Base-by-base conservation (phyloP, 2,888 invertebrate genomes). In the Scaptodrosophila latifasciaeformis region DNA sequence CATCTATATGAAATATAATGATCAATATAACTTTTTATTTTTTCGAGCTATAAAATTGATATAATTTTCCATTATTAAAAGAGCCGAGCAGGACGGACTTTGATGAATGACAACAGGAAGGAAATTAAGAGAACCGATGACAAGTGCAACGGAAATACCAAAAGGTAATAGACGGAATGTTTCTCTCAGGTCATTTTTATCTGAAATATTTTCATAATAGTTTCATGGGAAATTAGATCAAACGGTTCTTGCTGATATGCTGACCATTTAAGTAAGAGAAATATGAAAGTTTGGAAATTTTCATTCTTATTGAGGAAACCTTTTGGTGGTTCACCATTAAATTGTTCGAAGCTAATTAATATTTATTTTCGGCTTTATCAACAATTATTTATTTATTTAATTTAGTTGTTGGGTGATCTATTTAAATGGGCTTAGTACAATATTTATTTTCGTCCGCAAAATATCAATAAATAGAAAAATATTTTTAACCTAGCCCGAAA, bases 21-120 rank as follows among this genome's bases (percentile, higher is more conserved):
- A n/a, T n/a, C n/a, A n/a, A n/a, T n/a, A n/a, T n/a, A n/a, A n/a
- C n/a, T n/a, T n/a, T n/a, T n/a, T n/a, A n/a, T n/a, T n/a, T n/a
- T n/a, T n/a, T n/a, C n/a, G n/a, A n/a, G n/a, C n/a, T 30, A 24
- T 35, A 42, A 57, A 58, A 61, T 62, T 56, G 53, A 47, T 62
- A 71, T 67, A 72, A 71, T 69, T 79, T 72, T 79, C 59, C 75
- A 75, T 75, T 72, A 67, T 72, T 72, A n/a, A n/a, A n/a, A n/a
- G n/a, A n/a, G n/a, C n/a, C n/a, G n/a, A n/a, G n/a, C n/a, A n/a
- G n/a, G n/a, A n/a, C n/a, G n/a, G n/a, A n/a, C n/a, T n/a, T 49
- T 24, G 24, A 24, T 24, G 4, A 24, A 3, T 7, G 24, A 7
- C 7, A 7, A 7, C 24, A 24, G 24, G 24, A 24, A 24, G 24